Base-by-base conservation (phyloP, 2,888 invertebrate species). In the Entomobrya multifasciata region DNA sequence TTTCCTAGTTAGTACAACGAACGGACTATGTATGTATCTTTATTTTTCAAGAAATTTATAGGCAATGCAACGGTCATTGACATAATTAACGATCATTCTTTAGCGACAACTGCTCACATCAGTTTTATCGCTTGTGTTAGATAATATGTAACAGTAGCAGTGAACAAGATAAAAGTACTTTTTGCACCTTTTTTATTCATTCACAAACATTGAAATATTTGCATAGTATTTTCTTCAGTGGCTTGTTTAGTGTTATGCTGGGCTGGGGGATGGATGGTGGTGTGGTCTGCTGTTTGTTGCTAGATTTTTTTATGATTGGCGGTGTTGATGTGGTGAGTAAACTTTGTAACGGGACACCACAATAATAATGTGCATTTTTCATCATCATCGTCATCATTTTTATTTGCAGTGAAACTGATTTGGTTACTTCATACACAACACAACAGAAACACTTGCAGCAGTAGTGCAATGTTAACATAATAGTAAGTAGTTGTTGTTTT, bases 1-100 rank as follows among this genome's bases (percentile, higher is more conserved):
- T 87, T 87, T 87, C 87, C 87, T 87, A 82, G 87, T 87, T 84
- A 70, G 70, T 80, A 82, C 78, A 62, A 77, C 55, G 70, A 78
- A 41, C 47, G 4, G 36, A 22, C 25, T n/a, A 49, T 60, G 36
- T 36, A 55, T 41, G n/a, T 49, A 52, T 70, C 52, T 47, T 76
- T 72, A 70, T 81, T 86, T n/a, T n/a, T 4, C 13, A 72, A 86
- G 52, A 70, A 78, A 78, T 62, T 80, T 6, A 36, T 6, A 36
- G 8, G 36, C 44, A 57, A 57, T 77, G 60, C 77, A 52, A 77
- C 87, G 87, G 87, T 87, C 87, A 87, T 87, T 87, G 87, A 87
- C 87, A 87, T 87, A 87, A 87, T 60, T 77, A 86, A 76, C 44
- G 47, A 78, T 67, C 22, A 22, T 70, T 70, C 30, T 22, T 65